Conservation (phyloP, 2,888 invertebrate genomes). For the Athripsodes cinereus region DNA sequence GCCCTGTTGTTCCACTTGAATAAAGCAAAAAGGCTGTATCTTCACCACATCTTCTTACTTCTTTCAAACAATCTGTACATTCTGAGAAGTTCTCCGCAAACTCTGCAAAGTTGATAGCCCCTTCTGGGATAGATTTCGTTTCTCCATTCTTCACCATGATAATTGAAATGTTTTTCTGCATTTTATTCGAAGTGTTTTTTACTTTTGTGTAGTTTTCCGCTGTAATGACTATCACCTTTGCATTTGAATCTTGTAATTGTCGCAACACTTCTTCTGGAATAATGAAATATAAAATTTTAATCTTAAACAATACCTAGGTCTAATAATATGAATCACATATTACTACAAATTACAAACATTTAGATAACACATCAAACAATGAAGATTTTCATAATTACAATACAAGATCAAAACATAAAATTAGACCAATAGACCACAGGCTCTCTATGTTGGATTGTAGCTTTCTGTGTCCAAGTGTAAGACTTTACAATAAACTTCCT, state of each 20-base stretch:
- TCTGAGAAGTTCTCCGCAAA: constrained; percentile 50
- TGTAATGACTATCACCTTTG: constrained; percentile 59
- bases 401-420: too few species aligned
- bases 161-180: constrained; percentile 49
- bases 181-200: constrained; percentile 44
- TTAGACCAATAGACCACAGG: too few species aligned
- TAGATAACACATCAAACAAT: too few species aligned
- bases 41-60: constrained; percentile 41
- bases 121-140: constrained; percentile 45
- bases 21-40: constrained; percentile 70
- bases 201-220: constrained; percentile 45
- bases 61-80: constrained; percentile 48
- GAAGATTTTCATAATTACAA: too few species aligned
- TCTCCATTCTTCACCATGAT: constrained; percentile 44
- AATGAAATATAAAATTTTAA: neutral
- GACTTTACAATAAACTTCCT: too few species aligned
- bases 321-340: too few species aligned
- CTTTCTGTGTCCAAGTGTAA: too few species aligned
- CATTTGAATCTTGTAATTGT: constrained; percentile 55
- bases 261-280: constrained; percentile 65
- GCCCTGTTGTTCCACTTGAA: constrained; percentile 83
- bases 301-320: neutral
- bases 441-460: too few species aligned
- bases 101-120: constrained; percentile 59
- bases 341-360: too few species aligned